phyloP scores from a whole-genome alignment of 2,113 vertebrate genomes.

The Labeo catla region DNA sequence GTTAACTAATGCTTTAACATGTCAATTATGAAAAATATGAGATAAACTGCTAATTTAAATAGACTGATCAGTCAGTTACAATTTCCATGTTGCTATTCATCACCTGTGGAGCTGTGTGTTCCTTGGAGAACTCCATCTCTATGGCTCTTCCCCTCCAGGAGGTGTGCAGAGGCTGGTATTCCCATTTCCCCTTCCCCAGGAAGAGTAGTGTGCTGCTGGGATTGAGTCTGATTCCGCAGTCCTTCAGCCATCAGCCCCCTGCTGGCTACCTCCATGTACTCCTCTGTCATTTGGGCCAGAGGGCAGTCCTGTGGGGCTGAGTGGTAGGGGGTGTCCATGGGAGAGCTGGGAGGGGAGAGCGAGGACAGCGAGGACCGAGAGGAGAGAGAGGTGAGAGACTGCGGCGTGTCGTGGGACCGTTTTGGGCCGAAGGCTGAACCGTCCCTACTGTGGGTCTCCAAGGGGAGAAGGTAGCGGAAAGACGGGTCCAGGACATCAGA shows the following conservation, averaged over 20 bases:
- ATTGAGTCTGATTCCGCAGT: conserved; percentile 74
- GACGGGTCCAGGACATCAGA: conserved; percentile 76
- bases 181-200: conserved; percentile 75
- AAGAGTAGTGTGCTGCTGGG: conserved; percentile 55
- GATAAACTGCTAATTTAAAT: background rate
- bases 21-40: background rate
- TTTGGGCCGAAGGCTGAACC: conserved; percentile 75
- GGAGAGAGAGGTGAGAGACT: conserved; percentile 92
- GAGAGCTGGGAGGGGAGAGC: conserved; percentile 92
- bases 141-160: conserved; percentile 80
- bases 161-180: conserved; percentile 58
- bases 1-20: background rate
- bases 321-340: conserved; percentile 93
- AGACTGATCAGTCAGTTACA: background rate
- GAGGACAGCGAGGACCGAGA: conserved; percentile 96
- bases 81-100: conserved; percentile 49
- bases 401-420: conserved; percentile 89
- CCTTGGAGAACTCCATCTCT: conserved; percentile 78
- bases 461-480: conserved; percentile 84
- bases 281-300: conserved; percentile 87
- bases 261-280: conserved; percentile 88
- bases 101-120: conserved; percentile 78
- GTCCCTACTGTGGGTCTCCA: conserved; percentile 81
- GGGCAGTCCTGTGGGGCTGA: conserved; percentile 88
- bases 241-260: conserved; percentile 84